Evolutionary conservation across 2,797 vertebrate species (phyloP).

Genomic region (Lepidocolaptes lacrymiger): DNA sequence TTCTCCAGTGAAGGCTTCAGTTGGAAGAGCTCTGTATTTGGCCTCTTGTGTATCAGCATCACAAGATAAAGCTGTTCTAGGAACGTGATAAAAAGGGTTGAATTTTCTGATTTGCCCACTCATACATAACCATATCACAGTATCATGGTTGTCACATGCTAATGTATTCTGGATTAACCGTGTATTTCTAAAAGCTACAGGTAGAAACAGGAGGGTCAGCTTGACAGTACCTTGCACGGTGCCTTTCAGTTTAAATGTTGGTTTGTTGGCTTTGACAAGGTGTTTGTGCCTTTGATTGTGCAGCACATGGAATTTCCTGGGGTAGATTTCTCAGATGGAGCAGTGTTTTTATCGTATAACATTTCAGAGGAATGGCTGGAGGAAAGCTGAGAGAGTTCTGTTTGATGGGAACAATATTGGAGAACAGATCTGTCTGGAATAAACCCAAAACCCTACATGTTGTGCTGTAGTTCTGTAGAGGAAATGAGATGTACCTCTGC

Average conservation of each 20-base stretch:
- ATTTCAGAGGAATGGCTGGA: not conserved
- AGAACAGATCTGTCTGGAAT: not conserved
- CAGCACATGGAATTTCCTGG: not conserved
- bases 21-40: not conserved
- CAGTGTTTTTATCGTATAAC: not conserved
- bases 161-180: not conserved
- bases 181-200: not conserved
- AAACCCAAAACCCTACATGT: not conserved
- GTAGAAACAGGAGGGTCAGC: not conserved
- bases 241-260: not conserved
- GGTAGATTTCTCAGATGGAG: not conserved
- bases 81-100: not conserved
- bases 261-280: not conserved
- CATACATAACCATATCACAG: not conserved
- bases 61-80: not conserved
- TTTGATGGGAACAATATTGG: not conserved
- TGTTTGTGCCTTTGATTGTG: not conserved
- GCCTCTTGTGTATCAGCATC: not conserved
- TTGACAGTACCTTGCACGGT: not conserved
- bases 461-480: not conserved
- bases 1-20: not conserved
- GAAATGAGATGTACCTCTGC: not conserved
- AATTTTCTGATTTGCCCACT: not conserved
- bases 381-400: not conserved
- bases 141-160: not conserved